These are phyloP conservation scores for Mandrillus leucophaeus DNA, from an alignment of 2,113 vertebrate genomes.

Conservation along the genomic window DNA sequence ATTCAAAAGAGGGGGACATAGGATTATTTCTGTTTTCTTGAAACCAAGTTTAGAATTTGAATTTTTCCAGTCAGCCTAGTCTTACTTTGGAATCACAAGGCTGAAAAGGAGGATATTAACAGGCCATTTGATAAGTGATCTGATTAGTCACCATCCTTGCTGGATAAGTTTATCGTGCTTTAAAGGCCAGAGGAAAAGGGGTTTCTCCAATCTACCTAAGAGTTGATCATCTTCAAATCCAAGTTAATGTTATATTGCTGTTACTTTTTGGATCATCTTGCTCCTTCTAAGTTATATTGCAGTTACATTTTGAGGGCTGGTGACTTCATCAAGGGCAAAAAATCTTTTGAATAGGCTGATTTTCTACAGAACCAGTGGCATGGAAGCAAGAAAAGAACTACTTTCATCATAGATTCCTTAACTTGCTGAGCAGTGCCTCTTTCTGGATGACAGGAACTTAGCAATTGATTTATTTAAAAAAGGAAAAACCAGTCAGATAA, in stretches of 20 bases:
- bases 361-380: neutral
- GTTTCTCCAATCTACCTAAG: neutral
- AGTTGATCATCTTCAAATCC: constrained; percentile 20
- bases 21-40: constrained; percentile 12
- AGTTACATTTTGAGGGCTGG: neutral
- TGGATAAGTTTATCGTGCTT: constrained; percentile 18
- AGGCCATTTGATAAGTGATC: neutral
- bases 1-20: neutral
- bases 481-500: neutral
- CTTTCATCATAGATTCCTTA: neutral
- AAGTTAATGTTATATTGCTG: neutral
- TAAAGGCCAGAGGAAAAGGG: neutral
- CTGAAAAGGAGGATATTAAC: neutral
- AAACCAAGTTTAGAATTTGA: constrained; percentile 27
- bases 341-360: constrained; percentile 4
- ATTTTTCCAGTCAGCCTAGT: neutral
- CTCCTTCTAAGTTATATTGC: neutral
- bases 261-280: too few species aligned
- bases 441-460: neutral
- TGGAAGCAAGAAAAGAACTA: neutral
- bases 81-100: constrained; percentile 28
- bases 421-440: neutral
- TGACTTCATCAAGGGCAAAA: neutral
- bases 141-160: neutral
- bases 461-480: neutral